Conservation (phyloP, 2,888 invertebrate species). For the Eudemis profundana region DNA sequence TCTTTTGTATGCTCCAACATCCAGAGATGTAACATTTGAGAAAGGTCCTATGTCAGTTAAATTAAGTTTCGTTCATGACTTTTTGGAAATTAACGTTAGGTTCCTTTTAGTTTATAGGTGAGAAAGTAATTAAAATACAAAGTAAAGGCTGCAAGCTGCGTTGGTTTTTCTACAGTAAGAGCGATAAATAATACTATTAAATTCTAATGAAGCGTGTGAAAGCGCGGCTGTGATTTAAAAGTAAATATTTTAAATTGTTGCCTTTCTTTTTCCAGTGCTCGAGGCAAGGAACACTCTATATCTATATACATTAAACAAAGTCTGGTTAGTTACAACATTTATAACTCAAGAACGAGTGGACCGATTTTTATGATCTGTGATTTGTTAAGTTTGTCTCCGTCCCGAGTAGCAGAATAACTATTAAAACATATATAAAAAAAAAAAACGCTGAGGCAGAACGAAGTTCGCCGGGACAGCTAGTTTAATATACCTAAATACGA, state of each 20-base stretch:
- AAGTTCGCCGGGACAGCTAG: no score
- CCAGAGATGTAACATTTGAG: not conserved
- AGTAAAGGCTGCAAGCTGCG: slow-evolving; percentile 21
- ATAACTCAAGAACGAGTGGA: no score
- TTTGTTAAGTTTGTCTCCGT: no score
- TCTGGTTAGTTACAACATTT: no score
- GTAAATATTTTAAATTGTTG: not conserved
- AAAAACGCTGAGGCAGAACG: no score
- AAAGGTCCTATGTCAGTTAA: not conserved
- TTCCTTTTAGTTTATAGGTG: slow-evolving; percentile 25
- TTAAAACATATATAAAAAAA: no score
- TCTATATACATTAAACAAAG: no score
- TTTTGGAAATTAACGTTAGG: not conserved
- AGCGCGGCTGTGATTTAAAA: not conserved
- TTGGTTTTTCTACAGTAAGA: slow-evolving; percentile 11
- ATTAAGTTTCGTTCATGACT: not conserved
- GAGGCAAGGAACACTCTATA: no score
- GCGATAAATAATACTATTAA: slow-evolving; percentile 19
- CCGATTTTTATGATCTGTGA: no score
- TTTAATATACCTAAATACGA: no score
- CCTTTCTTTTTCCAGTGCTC: not conserved
- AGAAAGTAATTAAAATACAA: slow-evolving; percentile 33
- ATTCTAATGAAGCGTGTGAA: slow-evolving; percentile 14
- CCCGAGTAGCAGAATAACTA: no score
- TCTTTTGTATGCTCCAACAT: slow-evolving; percentile 20